Evolutionary conservation across 2,888 invertebrate species (phyloP).

Genomic region (Epsilonema sp.): DNA sequence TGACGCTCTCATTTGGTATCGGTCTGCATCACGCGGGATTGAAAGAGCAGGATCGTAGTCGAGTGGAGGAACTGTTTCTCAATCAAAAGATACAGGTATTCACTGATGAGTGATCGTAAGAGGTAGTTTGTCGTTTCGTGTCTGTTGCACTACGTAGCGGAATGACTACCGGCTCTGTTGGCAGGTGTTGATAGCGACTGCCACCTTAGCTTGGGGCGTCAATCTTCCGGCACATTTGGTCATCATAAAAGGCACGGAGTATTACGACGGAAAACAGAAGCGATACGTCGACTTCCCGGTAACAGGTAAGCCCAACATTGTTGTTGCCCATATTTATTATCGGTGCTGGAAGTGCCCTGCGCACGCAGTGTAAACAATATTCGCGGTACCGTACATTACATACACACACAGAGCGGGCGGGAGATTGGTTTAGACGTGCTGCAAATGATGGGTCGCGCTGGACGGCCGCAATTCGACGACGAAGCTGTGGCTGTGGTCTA

Average conservation of each 20-base stretch:
- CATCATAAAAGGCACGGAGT: slow-evolving; percentile 96
- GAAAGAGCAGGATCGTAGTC: slow-evolving; percentile 68
- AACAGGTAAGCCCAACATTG: slow-evolving; percentile 40
- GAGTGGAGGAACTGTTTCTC: slow-evolving; percentile 78
- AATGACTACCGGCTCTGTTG: too few species aligned
- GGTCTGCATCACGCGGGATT: slow-evolving; percentile 96
- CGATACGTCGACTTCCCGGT: slow-evolving; percentile 98
- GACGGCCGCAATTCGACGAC: slow-evolving; percentile 86
- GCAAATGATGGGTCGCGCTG: slow-evolving; percentile 99
- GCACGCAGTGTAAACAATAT: too few species aligned
- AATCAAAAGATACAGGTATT: slow-evolving; percentile 75
- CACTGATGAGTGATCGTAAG: slow-evolving; percentile 4
- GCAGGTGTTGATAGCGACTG: slow-evolving; percentile 75
- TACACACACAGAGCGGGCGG: too few species aligned
- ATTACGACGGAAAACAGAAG: slow-evolving; percentile 84
- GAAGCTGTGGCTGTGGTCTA: slow-evolving; percentile 47
- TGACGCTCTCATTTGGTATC: slow-evolving; percentile 85
- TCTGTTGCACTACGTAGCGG: not conserved
- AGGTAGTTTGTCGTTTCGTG: not conserved
- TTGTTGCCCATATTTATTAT: not conserved
- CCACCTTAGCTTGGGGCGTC: slow-evolving; percentile 96
- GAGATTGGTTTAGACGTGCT: slow-evolving; percentile 59
- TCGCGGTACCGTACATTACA: too few species aligned
- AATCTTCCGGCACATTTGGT: slow-evolving; percentile 96
- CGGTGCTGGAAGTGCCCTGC: too few species aligned